Conservation (phyloP, 1,140 invertebrate species). For the Varroa destructor region DNA sequence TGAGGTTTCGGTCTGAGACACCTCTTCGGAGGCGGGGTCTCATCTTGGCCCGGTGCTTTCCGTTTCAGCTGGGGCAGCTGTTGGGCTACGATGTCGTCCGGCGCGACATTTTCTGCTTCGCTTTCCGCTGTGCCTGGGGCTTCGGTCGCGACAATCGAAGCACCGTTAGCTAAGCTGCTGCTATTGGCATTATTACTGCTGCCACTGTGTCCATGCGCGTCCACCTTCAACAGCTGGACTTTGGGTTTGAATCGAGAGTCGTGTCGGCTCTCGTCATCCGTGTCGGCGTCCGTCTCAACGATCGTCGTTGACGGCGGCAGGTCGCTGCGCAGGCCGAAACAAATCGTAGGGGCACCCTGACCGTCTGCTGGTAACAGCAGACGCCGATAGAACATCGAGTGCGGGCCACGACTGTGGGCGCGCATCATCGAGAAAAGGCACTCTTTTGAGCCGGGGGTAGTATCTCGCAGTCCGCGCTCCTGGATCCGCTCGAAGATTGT, state of each 20-base stretch:
- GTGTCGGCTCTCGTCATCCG: too few species aligned
- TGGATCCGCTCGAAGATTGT: too few species aligned
- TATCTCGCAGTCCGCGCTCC: background rate
- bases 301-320: background rate
- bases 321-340: conserved; percentile 17
- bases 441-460: conserved; percentile 18
- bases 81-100: background rate
- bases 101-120: background rate
- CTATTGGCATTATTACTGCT: too few species aligned
- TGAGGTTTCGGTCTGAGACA: conserved; percentile 24
- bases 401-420: conserved; percentile 17
- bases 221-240: too few species aligned
- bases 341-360: background rate
- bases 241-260: too few species aligned
- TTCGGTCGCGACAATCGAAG: too few species aligned
- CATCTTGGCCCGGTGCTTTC: background rate
- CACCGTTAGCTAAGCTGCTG: too few species aligned
- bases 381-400: conserved; percentile 16
- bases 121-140: too few species aligned
- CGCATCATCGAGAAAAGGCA: conserved; percentile 18
- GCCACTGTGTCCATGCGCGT: too few species aligned
- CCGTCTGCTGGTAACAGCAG: too few species aligned
- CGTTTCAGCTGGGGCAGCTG: conserved; percentile 17
- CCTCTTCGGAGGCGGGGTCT: background rate
- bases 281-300: too few species aligned